Evolutionary conservation across 2,888 invertebrate species (phyloP).

Genomic region (Glaucopsyche alexis): DNA sequence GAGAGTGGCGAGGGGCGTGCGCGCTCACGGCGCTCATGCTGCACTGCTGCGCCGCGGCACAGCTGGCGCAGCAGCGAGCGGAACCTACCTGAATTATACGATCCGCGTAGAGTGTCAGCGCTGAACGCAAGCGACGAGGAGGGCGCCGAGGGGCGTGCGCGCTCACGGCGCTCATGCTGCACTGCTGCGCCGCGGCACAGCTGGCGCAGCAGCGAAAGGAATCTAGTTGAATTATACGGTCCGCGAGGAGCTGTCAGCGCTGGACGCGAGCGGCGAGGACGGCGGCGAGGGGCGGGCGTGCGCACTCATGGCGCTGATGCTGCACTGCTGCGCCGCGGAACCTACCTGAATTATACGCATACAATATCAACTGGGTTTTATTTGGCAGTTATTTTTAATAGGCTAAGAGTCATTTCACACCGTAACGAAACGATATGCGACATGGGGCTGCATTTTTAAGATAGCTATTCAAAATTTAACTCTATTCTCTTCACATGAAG

Average conservation of each 20-base stretch:
- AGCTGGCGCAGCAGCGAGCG: constrained; percentile 81
- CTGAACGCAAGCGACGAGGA: constrained; percentile 53
- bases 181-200: constrained; percentile 96
- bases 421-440: no score
- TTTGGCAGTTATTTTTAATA: neutral
- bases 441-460: no score
- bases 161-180: constrained; percentile 94
- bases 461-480: no score
- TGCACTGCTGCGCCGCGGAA: constrained; percentile 94
- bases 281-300: constrained; percentile 90
- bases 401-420: no score
- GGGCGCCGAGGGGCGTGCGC: constrained; percentile 92
- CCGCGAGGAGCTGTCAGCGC: constrained; percentile 67
- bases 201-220: constrained; percentile 76
- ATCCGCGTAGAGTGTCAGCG: constrained; percentile 36
- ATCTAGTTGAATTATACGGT: constrained; percentile 66
- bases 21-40: constrained; percentile 95
- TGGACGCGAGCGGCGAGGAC: constrained; percentile 58
- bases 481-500: no score
- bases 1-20: constrained; percentile 87
- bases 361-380: constrained; percentile 32
- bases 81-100: constrained; percentile 63
- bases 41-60: constrained; percentile 96
- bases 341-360: constrained; percentile 60
- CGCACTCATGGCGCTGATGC: constrained; percentile 94